These are phyloP conservation scores for Tupiocoris notatus DNA, from an alignment of 2,888 invertebrate species.

Conservation along the genomic window DNA sequence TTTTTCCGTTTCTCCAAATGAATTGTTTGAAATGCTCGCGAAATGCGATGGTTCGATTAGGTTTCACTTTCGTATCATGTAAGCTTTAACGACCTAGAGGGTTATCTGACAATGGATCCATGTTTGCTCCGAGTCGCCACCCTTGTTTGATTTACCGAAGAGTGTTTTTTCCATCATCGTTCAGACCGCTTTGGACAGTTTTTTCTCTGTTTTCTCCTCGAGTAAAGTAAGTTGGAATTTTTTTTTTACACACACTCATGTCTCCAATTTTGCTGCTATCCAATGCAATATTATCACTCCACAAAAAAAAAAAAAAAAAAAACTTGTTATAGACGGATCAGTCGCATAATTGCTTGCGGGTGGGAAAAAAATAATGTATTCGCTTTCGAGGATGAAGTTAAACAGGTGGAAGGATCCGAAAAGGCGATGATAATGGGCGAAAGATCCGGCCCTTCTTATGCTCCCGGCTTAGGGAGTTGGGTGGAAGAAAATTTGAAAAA, in stretches of 20 bases:
- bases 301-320: too few species aligned
- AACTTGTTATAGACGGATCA: neutral
- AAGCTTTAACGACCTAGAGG: too few species aligned
- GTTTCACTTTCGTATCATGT: neutral
- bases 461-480: neutral
- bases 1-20: neutral
- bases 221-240: too few species aligned
- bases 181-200: too few species aligned
- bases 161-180: too few species aligned
- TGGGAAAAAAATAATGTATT: neutral
- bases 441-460: neutral
- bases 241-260: too few species aligned
- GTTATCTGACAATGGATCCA: too few species aligned
- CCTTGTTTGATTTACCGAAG: too few species aligned
- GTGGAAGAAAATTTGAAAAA: neutral
- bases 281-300: neutral
- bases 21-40: neutral
- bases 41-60: neutral
- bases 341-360: neutral
- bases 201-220: too few species aligned
- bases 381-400: neutral
- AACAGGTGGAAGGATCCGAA: neutral
- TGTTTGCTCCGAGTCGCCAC: too few species aligned
- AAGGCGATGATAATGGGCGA: neutral
- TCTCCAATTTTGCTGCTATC: too few species aligned